phyloP scores from a whole-genome alignment of 2,888 invertebrate species.

The Andrena flavipes region DNA sequence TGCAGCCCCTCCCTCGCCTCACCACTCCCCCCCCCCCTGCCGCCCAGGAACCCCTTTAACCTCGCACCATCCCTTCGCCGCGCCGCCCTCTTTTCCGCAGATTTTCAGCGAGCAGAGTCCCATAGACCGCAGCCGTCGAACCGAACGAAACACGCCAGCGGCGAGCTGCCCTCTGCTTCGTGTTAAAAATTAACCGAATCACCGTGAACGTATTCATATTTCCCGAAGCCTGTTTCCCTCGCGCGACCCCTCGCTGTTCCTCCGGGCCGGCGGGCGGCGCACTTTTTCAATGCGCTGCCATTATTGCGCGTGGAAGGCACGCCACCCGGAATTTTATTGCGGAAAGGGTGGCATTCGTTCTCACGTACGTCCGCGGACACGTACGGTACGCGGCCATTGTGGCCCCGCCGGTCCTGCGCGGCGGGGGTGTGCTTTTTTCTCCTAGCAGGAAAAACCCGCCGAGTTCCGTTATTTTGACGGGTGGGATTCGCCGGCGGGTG shows the following conservation, averaged over 20 bases:
- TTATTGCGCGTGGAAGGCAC: constrained; percentile 59
- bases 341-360: constrained; percentile 46
- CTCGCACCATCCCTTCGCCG: constrained; percentile 37
- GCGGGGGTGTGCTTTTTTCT: background rate
- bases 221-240: constrained; percentile 38
- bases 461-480: constrained; percentile 30
- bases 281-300: constrained; percentile 43
- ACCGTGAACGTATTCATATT: constrained; percentile 71
- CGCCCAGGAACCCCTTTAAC: constrained; percentile 56
- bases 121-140: constrained; percentile 68
- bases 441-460: constrained; percentile 18
- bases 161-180: constrained; percentile 51
- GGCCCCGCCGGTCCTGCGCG: constrained; percentile 5
- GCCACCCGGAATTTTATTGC: constrained; percentile 51
- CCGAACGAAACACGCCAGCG: constrained; percentile 69
- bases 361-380: constrained; percentile 53
- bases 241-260: background rate
- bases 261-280: constrained; percentile 21
- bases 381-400: constrained; percentile 40
- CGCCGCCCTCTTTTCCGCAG: constrained; percentile 47
- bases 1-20: constrained; percentile 18
- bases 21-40: background rate
- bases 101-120: constrained; percentile 63
- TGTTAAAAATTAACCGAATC: constrained; percentile 75
- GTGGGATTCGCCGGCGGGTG: constrained; percentile 18